A percentile compares a stretch with the other conserved stretches of the same genome.
phyloP scores from a whole-genome alignment of 2,797 vertebrate genomes.

The Pogoniulus pusillus region DNA sequence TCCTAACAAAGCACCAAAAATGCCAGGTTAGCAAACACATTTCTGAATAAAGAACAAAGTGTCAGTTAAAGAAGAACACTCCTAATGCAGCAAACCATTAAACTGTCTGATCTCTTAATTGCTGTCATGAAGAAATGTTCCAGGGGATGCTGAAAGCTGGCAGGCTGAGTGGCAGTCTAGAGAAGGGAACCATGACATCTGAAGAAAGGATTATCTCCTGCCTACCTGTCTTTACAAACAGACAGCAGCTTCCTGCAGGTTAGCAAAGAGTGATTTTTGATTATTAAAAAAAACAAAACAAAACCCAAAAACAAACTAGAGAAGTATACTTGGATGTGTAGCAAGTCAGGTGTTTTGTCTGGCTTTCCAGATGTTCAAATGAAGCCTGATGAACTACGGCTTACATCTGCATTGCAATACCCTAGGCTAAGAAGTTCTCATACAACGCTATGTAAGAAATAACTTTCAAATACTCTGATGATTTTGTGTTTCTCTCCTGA shows the following conservation, averaged over 20 bases:
- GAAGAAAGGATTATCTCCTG: not conserved
- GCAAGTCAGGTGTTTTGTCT: not conserved
- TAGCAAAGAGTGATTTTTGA: not conserved
- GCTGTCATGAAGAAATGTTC: not conserved
- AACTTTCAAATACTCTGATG: not conserved
- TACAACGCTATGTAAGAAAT: not conserved
- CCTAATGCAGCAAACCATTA: not conserved
- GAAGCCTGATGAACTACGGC: not conserved
- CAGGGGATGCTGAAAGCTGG: not conserved
- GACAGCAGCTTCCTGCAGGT: not conserved
- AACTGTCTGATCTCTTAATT: not conserved
- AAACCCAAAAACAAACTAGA: not conserved
- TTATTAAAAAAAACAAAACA: too few species aligned
- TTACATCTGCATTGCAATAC: not conserved
- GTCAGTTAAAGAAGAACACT: not conserved
- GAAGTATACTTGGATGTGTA: not conserved
- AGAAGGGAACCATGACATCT: not conserved
- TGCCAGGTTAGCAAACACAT: not conserved
- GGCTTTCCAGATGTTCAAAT: not conserved
- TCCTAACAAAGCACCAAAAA: slow-evolving; percentile 76
- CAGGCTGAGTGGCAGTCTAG: not conserved
- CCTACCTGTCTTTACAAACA: not conserved
- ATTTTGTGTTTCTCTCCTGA: not conserved
- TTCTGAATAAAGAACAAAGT: not conserved
- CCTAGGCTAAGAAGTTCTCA: not conserved